These are phyloP conservation scores for Echinometra lucunter DNA, from an alignment of 53 echinoderm and acorn worm genomes.

Conservation along the genomic window DNA sequence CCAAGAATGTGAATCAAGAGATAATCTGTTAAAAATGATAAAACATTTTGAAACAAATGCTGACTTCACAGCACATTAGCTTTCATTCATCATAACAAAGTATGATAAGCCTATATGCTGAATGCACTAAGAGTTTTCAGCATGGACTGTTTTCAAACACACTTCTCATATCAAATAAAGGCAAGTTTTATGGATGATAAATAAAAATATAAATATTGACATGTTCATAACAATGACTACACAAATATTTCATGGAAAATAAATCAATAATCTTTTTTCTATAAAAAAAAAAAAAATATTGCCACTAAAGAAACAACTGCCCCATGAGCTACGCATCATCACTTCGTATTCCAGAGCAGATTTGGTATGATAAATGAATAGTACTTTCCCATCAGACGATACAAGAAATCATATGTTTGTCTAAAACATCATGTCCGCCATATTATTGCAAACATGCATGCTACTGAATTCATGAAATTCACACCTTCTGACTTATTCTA, in stretches of 20 bases:
- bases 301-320: slow-evolving; percentile 30
- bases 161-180: slow-evolving; percentile 63
- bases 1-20: not conserved
- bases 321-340: not conserved
- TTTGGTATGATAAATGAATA: slow-evolving; percentile 38
- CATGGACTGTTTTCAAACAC: slow-evolving; percentile 21
- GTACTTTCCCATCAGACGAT: slow-evolving; percentile 3
- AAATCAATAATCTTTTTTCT: slow-evolving; percentile 29
- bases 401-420: not conserved
- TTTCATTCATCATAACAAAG: not conserved
- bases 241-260: slow-evolving; percentile 15
- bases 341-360: not conserved
- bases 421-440: not conserved
- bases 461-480: slow-evolving; percentile 8
- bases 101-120: not conserved
- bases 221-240: not conserved
- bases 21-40: not conserved
- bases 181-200: slow-evolving; percentile 61
- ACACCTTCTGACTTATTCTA: not conserved
- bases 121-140: slow-evolving; percentile 22
- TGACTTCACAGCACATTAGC: not conserved
- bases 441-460: slow-evolving; percentile 3
- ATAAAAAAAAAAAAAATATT: slow-evolving; percentile 1
- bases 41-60: not conserved
- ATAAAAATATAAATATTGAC: slow-evolving; percentile 57